phyloP scores from a whole-genome alignment of 2,888 invertebrate species.

The Agonopterix alstromeriana region DNA sequence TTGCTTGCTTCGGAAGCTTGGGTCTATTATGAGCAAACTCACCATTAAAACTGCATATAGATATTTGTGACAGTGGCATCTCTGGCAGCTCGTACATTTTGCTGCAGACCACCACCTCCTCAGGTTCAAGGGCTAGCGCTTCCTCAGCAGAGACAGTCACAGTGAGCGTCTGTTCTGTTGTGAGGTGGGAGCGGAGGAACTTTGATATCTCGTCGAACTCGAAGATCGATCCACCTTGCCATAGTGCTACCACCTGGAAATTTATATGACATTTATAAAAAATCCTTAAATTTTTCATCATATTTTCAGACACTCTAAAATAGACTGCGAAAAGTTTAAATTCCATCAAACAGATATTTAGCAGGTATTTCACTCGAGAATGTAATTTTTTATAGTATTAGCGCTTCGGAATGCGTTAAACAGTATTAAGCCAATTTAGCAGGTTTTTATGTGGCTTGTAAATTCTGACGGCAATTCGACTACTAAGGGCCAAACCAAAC shows the following conservation, averaged over 20 bases:
- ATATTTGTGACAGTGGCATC: conserved; percentile 50
- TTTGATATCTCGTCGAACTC: conserved; percentile 51
- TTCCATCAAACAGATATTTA: no score
- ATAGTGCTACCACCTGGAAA: conserved; percentile 54
- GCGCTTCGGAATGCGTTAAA: no score
- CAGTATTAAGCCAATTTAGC: no score
- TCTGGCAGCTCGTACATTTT: conserved; percentile 50
- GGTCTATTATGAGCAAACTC: conserved; percentile 1
- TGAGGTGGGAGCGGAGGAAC: conserved; percentile 36
- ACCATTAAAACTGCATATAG: conserved; percentile 56
- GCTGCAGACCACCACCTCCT: conserved; percentile 54
- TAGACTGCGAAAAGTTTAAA: no score
- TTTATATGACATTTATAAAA: neutral
- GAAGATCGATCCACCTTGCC: conserved; percentile 56
- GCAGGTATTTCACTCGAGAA: no score
- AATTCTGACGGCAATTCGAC: no score
- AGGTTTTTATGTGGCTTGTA: no score
- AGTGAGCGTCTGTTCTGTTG: conserved; percentile 40
- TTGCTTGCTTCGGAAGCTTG: no score
- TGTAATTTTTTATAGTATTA: no score
- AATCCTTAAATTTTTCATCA: no score
- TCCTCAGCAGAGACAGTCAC: conserved; percentile 56
- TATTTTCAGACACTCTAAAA: no score
- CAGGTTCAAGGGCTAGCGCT: conserved; percentile 49
- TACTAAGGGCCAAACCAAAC: no score